Conservation (phyloP, 2,797 vertebrate genomes). For the Pangasius krempfi region DNA sequence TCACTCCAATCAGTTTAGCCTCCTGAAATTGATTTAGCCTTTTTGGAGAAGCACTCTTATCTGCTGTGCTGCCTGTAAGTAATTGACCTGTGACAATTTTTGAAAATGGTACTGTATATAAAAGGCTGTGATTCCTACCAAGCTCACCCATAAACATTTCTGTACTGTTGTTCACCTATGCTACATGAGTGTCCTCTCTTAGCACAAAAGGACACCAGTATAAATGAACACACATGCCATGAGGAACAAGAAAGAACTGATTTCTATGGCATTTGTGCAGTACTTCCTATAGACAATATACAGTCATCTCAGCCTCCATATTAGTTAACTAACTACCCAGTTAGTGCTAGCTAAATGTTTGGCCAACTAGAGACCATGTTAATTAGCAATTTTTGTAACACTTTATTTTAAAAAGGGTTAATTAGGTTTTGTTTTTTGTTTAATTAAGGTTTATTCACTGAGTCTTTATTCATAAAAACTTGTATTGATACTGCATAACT, state of each 20-base stretch:
- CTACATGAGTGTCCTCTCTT: neutral
- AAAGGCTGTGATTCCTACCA: neutral
- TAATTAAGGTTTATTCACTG: neutral
- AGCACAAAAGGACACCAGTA: neutral
- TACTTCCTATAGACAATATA: neutral
- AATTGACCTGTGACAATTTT: constrained; percentile 38
- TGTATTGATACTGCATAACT: neutral
- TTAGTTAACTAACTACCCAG: neutral
- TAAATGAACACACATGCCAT: neutral
- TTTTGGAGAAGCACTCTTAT: constrained; percentile 29
- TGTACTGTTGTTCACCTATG: neutral
- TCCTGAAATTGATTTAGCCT: constrained; percentile 40
- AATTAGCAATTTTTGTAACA: neutral
- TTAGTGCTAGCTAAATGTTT: neutral
- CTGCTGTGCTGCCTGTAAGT: constrained; percentile 23
- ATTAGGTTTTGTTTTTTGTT: neutral
- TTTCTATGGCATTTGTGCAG: neutral
- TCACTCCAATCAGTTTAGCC: constrained; percentile 40
- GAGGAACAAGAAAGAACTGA: neutral
- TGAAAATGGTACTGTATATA: constrained; percentile 27
- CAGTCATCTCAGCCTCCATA: neutral
- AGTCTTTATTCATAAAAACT: neutral
- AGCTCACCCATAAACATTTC: neutral
- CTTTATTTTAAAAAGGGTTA: neutral
- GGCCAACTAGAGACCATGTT: neutral